Evolutionary conservation across 2,797 vertebrate genomes (phyloP).

Genomic region (Taeniopygia guttata): DNA sequence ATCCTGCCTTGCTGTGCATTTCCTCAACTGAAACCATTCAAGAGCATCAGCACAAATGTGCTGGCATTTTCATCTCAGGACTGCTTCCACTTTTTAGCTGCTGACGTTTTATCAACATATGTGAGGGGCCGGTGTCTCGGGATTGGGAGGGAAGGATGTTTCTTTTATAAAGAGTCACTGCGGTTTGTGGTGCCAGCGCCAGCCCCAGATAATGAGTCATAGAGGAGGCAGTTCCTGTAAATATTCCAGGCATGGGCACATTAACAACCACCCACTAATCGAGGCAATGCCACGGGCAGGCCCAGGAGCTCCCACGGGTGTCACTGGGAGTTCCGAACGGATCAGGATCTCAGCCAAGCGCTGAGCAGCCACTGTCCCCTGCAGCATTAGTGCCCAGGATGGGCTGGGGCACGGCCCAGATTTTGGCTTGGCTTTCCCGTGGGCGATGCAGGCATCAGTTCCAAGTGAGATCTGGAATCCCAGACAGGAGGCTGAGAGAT

Average conservation of each 20-base stretch:
- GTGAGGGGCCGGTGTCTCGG: background rate
- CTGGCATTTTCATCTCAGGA: background rate
- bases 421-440: background rate
- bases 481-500: background rate
- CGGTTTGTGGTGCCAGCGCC: background rate
- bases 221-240: conserved; percentile 67
- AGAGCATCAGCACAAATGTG: rapidly evolving
- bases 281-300: conserved; percentile 38
- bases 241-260: conserved; percentile 66
- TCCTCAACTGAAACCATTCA: background rate
- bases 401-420: background rate
- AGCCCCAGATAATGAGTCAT: conserved; percentile 62
- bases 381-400: background rate
- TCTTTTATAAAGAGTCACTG: background rate
- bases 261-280: conserved; percentile 71
- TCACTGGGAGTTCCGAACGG: conserved; percentile 31
- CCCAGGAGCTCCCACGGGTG: conserved; percentile 49
- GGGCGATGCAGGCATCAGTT: background rate
- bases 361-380: background rate
- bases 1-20: background rate
- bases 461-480: background rate
- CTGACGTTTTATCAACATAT: background rate
- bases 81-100: background rate
- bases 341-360: background rate
- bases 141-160: background rate